Evolutionary conservation across 2,888 invertebrate species (phyloP), one percentile per base, ranked within the genome.

Genomic region (Mesoligia furuncula): DNA sequence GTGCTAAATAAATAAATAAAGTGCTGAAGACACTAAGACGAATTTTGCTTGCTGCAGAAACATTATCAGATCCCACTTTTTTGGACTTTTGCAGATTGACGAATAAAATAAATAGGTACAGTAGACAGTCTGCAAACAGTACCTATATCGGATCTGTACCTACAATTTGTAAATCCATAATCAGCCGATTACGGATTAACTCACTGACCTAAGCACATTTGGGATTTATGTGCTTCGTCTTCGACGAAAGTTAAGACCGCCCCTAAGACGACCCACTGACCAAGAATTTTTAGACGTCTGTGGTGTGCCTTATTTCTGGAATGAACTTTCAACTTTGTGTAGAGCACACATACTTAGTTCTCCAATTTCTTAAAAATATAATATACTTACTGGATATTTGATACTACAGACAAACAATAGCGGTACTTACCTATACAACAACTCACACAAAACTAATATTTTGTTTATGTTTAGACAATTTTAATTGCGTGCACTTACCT

Each of bases 401-500:
- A 13, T 27, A 13, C 17, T 4, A 0, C n/a, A 54, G 45, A 36
- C 48, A 31, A 5, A 36, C 24, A 36, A 64, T 77, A 64, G 54
- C 31, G n/a, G 31, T 57, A 72, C 15, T 39, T 31, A 77, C 17
- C 8, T 27, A 36, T 54, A 71, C 70, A 64, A 70, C 17, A 71
- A 72, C 24, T 64, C 36, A 20, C 57, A 24, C 31, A 59, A 79
- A 68, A 45, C 8, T 39, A 65, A 51, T 65, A 39, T 57, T 64
- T 66, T 24, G 31, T 54, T 24, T 6, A 31, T 13, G 36, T 36
- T 6, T 36, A 36, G 57, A 61, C 48, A 67, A 62, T 66, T 42
- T 11, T 42, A 42, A 9, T 64, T 77, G 66, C 48, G 71, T 69
- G 48, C 54, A 87, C 94, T 97, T 95, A 99, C 99, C 98, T 98